Percentiles rank a stretch among this genome's conserved stretches.
These are phyloP conservation scores for Aporophyla lueneburgensis DNA, from an alignment of 2,888 invertebrate species.

Conservation along the genomic window DNA sequence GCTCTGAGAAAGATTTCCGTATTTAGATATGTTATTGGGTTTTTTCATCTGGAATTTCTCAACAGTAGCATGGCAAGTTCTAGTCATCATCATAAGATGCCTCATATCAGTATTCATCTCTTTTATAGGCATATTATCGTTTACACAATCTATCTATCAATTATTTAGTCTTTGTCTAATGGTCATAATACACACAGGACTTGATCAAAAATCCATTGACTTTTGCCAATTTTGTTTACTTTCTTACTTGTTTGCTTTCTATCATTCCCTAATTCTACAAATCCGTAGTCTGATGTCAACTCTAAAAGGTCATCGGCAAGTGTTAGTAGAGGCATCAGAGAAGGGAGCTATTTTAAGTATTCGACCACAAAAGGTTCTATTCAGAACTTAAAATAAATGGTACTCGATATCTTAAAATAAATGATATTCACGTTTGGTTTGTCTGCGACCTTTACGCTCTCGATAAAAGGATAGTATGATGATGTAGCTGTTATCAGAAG, in stretches of 20 bases:
- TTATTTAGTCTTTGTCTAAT: neutral
- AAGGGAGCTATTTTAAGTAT: constrained; percentile 1
- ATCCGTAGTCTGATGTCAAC: constrained; percentile 36
- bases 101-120: neutral
- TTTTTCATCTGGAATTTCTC: too few relatives aligned
- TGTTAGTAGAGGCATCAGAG: neutral
- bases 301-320: constrained; percentile 35
- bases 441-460: neutral
- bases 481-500: constrained; percentile 27
- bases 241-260: neutral
- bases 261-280: constrained; percentile 14
- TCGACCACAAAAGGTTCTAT: constrained; percentile 10
- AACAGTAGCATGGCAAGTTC: too few relatives aligned
- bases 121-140: neutral
- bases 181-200: neutral
- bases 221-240: constrained; percentile 18
- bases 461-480: constrained; percentile 14
- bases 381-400: too few relatives aligned
- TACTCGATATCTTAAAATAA: constrained; percentile 8
- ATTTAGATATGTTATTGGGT: too few relatives aligned
- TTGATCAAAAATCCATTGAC: neutral
- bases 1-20: too few relatives aligned
- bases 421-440: constrained; percentile 22
- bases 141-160: neutral
- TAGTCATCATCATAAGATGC: too few relatives aligned